Base-by-base conservation (phyloP, 1,140 invertebrate species). In the Drosophila sp. region DNA sequence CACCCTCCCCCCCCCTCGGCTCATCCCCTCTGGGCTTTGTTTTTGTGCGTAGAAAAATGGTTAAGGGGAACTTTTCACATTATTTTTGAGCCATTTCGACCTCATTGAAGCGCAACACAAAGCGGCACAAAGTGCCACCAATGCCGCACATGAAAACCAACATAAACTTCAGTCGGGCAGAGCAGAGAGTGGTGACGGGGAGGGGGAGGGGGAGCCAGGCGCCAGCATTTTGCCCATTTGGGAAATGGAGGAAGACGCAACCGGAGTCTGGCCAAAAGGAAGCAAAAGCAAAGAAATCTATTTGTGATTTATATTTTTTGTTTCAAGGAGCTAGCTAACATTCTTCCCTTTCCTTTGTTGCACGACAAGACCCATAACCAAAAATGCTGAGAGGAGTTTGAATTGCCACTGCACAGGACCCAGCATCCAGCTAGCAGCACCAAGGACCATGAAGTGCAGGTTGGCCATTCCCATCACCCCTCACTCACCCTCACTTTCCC, bases 11-110 rank as follows among this genome's bases (percentile, higher is more conserved):
- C 61, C 11, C 25, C 11, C 27, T 32, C 32, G 10, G 3, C 47
- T 30, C 11, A 30, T 33, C 50, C 44, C 60, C 62, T 68, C 60
- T 23, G 17, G 33, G 56, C 62, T 68, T 73, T 79, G 72, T 79
- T 79, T 85, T 74, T 84, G 69, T 71, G 71, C 73, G 72, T 47
- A 63, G 71, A 89, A 84, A 89, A 90, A 89, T 84, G 73, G 84
- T 89, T 89, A 90, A 84, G 80, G 70, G 70, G 70, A 89, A 89
- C 84, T 89, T 89, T 89, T 80, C 84, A 89, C 84, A 89, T 89
- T 89, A 89, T 90, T 89, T 89, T 89, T 89, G 85, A 89, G 84
- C 84, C 84, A 89, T 89, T 89, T 84, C 84, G 85, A 89, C 84
- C 85, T 90, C 85, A 84, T 90, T 89, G 85, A 89, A 89, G 84